A percentile compares a stretch with the other conserved stretches of the same genome.
Conservation (phyloP, 2,113 vertebrate species). For the Anarrhichthys ocellatus region DNA sequence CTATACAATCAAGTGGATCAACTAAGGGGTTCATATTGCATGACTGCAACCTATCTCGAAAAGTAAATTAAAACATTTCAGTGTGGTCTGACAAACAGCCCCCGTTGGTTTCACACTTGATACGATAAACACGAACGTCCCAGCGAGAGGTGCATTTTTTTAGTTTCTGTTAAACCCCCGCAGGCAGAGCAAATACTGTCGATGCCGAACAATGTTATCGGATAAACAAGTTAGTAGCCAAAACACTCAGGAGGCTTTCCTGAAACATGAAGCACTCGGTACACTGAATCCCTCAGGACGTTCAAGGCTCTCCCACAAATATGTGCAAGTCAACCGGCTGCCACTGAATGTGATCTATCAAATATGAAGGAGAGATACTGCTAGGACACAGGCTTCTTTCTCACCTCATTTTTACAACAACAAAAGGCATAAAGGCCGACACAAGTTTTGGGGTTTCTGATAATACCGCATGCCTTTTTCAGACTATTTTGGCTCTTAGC, state of each 20-base stretch:
- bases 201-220: conserved; percentile 30
- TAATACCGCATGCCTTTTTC: conserved; percentile 2
- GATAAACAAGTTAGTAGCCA: conserved; percentile 48
- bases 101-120: neutral
- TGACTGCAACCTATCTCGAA: neutral
- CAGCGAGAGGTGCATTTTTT: conserved; percentile 13
- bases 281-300: neutral
- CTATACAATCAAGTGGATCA: neutral
- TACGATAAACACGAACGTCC: neutral
- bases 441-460: neutral
- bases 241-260: conserved; percentile 33
- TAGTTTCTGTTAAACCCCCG: neutral
- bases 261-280: conserved; percentile 3
- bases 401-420: neutral
- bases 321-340: neutral
- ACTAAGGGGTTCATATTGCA: neutral
- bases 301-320: neutral
- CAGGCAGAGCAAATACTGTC: conserved; percentile 7
- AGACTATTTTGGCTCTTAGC: conserved; percentile 18
- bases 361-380: neutral
- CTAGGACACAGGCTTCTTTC: neutral
- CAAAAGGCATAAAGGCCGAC: neutral
- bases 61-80: conserved; percentile 11
- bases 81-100: neutral
- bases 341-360: neutral